Percentiles rank a stretch among this genome's conserved stretches.
phyloP scores from a whole-genome alignment of 2,113 vertebrate genomes.

The Meriones unguiculatus region DNA sequence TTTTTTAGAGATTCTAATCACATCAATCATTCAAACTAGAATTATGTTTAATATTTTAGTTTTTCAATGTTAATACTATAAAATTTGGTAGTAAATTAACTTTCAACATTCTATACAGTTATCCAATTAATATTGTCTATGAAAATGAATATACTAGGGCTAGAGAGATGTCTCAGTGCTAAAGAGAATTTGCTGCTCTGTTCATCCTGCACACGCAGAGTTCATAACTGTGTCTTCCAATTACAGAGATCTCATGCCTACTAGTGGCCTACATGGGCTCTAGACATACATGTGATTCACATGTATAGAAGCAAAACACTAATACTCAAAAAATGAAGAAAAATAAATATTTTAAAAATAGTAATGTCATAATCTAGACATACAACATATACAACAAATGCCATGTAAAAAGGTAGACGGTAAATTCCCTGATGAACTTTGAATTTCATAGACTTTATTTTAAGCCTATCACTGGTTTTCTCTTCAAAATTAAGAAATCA shows the following conservation, averaged over 20 bases:
- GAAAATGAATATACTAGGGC: neutral
- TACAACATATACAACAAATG: no score
- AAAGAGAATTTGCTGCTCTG: neutral
- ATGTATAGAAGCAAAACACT: neutral
- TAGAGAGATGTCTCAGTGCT: neutral
- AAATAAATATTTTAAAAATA: neutral
- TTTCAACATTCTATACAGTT: neutral
- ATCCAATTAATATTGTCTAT: neutral
- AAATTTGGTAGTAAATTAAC: neutral
- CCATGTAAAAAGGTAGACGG: neutral
- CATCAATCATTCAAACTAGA: neutral
- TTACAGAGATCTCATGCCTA: neutral
- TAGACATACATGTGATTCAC: no score
- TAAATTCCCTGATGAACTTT: neutral
- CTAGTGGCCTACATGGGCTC: neutral
- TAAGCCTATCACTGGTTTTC: neutral
- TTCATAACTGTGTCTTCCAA: neutral
- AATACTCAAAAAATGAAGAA: neutral
- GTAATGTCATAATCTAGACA: neutral
- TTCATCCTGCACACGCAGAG: neutral
- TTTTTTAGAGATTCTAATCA: neutral
- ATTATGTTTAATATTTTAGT: neutral
- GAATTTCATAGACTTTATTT: neutral
- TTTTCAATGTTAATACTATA: neutral
- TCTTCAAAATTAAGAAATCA: neutral